Conservation (phyloP, 2,797 vertebrate genomes). For the Naso thynnoides region DNA sequence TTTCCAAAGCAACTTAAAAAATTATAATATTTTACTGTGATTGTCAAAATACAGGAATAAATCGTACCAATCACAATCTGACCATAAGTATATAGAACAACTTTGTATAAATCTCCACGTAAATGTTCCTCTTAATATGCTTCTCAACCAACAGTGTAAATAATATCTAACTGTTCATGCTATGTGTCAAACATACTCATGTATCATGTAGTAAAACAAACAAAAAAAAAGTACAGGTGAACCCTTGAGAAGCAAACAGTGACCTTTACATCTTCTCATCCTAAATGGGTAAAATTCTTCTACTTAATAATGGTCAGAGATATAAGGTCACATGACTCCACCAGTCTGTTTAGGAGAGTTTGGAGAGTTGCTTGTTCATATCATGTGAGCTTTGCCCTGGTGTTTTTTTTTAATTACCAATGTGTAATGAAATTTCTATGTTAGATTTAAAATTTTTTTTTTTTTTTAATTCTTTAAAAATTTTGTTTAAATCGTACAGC, state of each 20-base stretch:
- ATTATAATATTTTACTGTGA: neutral
- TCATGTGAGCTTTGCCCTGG: neutral
- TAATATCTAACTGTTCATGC: neutral
- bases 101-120: neutral
- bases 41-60: neutral
- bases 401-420: neutral
- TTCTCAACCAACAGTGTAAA: neutral
- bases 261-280: neutral
- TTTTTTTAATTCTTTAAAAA: too few relatives aligned
- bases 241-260: neutral
- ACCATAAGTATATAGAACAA: neutral
- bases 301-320: neutral
- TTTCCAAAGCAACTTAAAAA: conserved; percentile 8
- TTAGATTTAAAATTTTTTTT: neutral
- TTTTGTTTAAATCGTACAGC: neutral
- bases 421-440: neutral
- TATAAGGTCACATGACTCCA: neutral
- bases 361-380: neutral
- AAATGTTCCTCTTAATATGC: neutral
- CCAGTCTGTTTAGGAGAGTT: neutral
- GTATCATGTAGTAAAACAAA: neutral
- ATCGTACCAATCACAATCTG: neutral
- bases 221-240: neutral
- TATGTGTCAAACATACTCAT: neutral
- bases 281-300: neutral